phyloP scores from a whole-genome alignment of 1,140 invertebrate genomes.

The Drosophila ohnishii region DNA sequence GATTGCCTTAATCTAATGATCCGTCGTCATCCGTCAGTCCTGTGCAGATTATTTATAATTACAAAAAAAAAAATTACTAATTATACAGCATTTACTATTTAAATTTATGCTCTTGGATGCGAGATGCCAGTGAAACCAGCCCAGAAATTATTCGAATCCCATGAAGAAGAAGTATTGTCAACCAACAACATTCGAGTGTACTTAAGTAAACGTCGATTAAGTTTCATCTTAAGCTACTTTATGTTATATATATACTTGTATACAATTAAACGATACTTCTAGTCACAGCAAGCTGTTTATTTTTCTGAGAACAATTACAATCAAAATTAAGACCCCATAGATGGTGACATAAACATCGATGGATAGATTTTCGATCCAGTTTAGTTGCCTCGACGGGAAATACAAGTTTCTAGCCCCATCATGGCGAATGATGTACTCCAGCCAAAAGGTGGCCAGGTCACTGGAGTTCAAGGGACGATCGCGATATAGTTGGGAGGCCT shows the following conservation, averaged over 20 bases:
- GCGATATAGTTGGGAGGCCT: conserved; percentile 54
- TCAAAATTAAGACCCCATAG: conserved; percentile 19
- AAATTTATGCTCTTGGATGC: neutral
- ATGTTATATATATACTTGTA: conserved; percentile 34
- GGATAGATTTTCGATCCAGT: conserved; percentile 34
- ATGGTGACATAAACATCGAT: conserved; percentile 49
- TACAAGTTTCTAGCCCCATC: conserved; percentile 82
- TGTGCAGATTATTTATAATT: conserved; percentile 11
- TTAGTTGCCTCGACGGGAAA: conserved; percentile 53
- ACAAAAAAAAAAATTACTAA: neutral
- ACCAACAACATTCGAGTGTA: conserved; percentile 75
- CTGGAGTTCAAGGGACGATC: conserved; percentile 69
- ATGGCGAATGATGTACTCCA: conserved; percentile 82
- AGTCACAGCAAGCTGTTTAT: conserved; percentile 53
- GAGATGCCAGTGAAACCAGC: conserved; percentile 14
- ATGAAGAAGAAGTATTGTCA: conserved; percentile 62
- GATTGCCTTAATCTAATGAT: conserved; percentile 7
- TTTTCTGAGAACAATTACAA: conserved; percentile 20
- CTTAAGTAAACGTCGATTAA: conserved; percentile 64
- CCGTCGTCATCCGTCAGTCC: neutral
- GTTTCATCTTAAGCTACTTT: conserved; percentile 47
- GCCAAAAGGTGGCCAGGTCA: conserved; percentile 57
- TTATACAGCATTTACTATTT: neutral
- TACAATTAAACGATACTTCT: conserved; percentile 71
- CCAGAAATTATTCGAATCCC: conserved; percentile 15